Conservation (phyloP, 2,113 vertebrate species). For the Meleagris gallopavo region DNA sequence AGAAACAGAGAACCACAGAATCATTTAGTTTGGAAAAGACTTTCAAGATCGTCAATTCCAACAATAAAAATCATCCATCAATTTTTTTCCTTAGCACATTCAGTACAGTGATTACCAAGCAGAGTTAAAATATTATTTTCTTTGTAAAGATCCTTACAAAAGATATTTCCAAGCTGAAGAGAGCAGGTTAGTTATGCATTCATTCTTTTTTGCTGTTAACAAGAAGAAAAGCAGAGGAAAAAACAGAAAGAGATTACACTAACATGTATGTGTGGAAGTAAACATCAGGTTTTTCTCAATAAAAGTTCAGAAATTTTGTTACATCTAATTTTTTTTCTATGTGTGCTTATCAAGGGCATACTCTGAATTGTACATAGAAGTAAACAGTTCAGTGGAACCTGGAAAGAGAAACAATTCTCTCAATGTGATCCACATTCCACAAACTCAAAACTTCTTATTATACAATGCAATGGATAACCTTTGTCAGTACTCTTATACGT, state of each 20-base stretch:
- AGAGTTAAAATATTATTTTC: background rate
- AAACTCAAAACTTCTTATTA: background rate
- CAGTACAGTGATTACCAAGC: background rate
- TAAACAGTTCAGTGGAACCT: background rate
- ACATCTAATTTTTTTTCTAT: background rate
- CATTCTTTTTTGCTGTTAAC: background rate
- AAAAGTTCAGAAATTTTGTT: background rate
- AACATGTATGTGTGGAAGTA: background rate
- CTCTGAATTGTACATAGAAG: background rate
- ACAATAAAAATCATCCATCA: background rate
- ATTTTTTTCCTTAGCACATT: background rate
- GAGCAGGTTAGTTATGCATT: background rate
- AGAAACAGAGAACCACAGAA: background rate
- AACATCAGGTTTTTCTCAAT: background rate
- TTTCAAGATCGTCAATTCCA: background rate
- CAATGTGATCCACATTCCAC: background rate
- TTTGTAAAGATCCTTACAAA: background rate
- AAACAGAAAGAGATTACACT: background rate
- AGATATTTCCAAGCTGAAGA: background rate
- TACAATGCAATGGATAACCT: background rate
- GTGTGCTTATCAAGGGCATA: background rate
- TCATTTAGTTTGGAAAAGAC: background rate
- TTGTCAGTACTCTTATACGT: background rate
- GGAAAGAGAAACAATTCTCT: background rate
- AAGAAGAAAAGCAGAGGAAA: background rate